A percentile compares a stretch with the other conserved stretches of the same genome.
Evolutionary conservation across 2,113 vertebrate genomes (phyloP).

Genomic region (Colaptes auratus): DNA sequence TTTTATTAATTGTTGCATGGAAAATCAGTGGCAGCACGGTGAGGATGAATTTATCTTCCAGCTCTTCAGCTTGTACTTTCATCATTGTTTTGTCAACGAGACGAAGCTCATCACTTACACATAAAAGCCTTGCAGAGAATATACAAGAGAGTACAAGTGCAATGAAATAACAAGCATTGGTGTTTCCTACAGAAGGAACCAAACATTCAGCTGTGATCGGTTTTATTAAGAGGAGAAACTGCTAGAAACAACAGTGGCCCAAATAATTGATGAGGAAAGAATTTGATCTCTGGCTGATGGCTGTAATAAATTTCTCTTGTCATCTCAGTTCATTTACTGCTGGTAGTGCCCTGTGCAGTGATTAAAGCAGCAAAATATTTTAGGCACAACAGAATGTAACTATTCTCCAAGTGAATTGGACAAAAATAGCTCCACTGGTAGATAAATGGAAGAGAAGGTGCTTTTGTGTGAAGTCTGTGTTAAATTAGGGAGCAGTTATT

Average conservation of each 20-base stretch:
- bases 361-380: slow-evolving; percentile 50
- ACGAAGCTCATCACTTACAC: slow-evolving; percentile 19
- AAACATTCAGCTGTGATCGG: slow-evolving; percentile 15
- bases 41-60: neutral
- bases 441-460: neutral
- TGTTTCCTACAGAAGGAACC: neutral
- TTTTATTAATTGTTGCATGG: neutral
- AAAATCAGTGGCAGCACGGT: neutral
- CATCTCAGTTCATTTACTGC: slow-evolving; percentile 1
- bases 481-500: slow-evolving; percentile 29
- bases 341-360: neutral
- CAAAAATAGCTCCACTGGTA: neutral
- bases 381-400: neutral
- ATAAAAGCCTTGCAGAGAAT: neutral
- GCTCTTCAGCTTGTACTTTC: neutral
- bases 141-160: neutral
- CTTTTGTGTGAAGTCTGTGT: neutral
- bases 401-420: neutral
- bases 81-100: slow-evolving; percentile 32
- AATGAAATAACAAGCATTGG: slow-evolving; percentile 50
- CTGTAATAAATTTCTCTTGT: slow-evolving; percentile 12
- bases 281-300: slow-evolving; percentile 14
- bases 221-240: slow-evolving; percentile 41
- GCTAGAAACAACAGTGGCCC: neutral
- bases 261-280: slow-evolving; percentile 24